Conservation (phyloP, 2,797 vertebrate species). For the Macropodus opercularis region DNA sequence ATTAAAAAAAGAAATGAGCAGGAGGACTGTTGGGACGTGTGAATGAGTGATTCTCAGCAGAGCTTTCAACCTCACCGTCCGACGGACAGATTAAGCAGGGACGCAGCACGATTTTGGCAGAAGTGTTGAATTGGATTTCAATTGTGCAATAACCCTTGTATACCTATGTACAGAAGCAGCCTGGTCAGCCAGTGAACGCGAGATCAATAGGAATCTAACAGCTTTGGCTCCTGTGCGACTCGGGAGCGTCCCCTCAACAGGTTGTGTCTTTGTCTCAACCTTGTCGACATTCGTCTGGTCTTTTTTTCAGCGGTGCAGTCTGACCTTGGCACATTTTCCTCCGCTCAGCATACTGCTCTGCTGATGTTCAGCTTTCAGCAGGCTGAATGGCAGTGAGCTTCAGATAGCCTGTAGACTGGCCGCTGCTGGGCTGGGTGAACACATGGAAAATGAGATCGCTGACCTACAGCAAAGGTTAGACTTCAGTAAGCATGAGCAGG, state of each 20-base stretch:
- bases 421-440: conserved; percentile 60
- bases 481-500: conserved; percentile 68
- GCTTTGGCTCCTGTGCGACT: conserved; percentile 46
- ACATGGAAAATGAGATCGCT: conserved; percentile 72
- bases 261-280: conserved; percentile 53
- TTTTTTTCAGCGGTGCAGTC: conserved; percentile 35
- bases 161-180: conserved; percentile 64
- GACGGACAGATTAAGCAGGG: conserved; percentile 48
- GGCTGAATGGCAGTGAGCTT: conserved; percentile 50
- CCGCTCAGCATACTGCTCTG: conserved; percentile 37
- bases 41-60: conserved; percentile 30
- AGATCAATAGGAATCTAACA: conserved; percentile 63
- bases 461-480: conserved; percentile 75
- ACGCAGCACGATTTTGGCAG: conserved; percentile 50
- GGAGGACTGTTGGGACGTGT: conserved; percentile 42
- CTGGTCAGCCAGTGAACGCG: conserved; percentile 53
- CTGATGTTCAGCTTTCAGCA: conserved; percentile 55
- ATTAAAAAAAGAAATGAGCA: conserved; percentile 71
- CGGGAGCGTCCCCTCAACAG: conserved; percentile 54
- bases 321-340: conserved; percentile 52
- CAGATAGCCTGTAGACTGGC: conserved; percentile 41
- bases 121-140: conserved; percentile 74
- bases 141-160: too few relatives aligned
- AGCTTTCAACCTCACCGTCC: conserved; percentile 46
- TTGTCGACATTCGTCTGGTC: conserved; percentile 27